Evolutionary conservation across 2,113 vertebrate genomes (phyloP), one percentile per base, ranked within the genome.

Genomic region (Corydoras maculifer): DNA sequence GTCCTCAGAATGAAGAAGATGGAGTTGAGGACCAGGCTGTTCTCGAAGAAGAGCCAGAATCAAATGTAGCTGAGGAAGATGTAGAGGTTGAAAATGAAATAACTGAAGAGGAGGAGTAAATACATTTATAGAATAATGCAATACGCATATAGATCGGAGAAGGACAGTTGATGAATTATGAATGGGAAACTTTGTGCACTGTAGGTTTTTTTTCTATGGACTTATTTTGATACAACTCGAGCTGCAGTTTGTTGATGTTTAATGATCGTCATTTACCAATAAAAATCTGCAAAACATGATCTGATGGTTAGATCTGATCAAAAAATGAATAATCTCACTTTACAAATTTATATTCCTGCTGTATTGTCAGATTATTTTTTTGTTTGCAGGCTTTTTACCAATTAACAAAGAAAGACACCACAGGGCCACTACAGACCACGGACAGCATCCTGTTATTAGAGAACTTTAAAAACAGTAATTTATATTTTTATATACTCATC

Each of bases 131-230:
- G 53, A 29, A 12, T 59, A 58, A 65, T 60, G 3, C 18, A 53
- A 9, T 67, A 73, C 29, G 49, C 15, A 57, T 48, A 35, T 49
- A 70, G 51, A 62, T 58, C 35, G 53, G n/a, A 72, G 65, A 49
- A 60, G 15, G 51, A 65, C 69, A 62, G 63, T 67, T 54, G 35
- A 43, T 74, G 75, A 71, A 84, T 82, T 84, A 84, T 78, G 79
- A 68, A 79, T 61, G 62, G 78, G 68, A 79, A 57, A 82, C 74
- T 74, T 69, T 82, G 82, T 87, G 89, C 88, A 89, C 87, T 90
- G 88, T 88, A 82, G 68, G 18, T 79, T 80, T 73, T 49, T 63
- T 59, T 57, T 62, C 3, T 14, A 14, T 61, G 49, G 31, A 35
- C 48, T 62, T 68, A 60, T 68, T 77, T 78, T 60, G 57, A 66